A percentile compares a stretch with the other conserved stretches of the same genome.
phyloP scores from a whole-genome alignment of 2,888 invertebrate species.

The Machimus atricapillus region DNA sequence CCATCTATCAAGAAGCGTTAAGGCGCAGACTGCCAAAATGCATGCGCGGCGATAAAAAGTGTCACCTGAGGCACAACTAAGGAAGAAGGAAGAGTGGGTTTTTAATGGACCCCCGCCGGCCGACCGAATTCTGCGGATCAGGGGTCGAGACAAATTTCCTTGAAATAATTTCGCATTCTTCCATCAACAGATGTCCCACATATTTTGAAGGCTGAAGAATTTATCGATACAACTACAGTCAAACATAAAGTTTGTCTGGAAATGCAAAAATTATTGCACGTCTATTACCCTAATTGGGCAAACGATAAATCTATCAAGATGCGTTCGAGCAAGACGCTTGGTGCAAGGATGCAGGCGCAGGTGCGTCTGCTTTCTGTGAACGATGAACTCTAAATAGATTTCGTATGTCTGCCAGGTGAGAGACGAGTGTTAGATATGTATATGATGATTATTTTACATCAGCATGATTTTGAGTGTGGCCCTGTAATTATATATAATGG shows the following conservation, averaged over 20 bases:
- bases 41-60: not conserved
- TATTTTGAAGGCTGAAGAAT: not conserved
- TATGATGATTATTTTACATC: not conserved
- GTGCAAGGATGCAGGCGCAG: not conserved
- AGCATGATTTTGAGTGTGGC: too few relatives aligned
- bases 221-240: not conserved
- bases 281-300: conserved; percentile 27
- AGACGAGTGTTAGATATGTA: not conserved
- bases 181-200: conserved; percentile 26
- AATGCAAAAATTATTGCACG: not conserved
- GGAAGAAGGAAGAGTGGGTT: not conserved
- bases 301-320: conserved; percentile 27
- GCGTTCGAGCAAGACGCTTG: not conserved
- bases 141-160: conserved; percentile 30
- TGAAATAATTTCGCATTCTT: conserved; percentile 33
- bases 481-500: too few relatives aligned
- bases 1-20: conserved; percentile 34
- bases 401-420: not conserved
- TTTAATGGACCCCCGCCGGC: not conserved
- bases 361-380: not conserved
- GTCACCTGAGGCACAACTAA: conserved; percentile 18
- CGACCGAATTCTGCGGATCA: not conserved
- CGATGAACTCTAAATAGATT: not conserved
- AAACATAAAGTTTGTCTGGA: not conserved
- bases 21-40: conserved; percentile 8